Base-by-base conservation (phyloP, 2,113 vertebrate species). In the Cairina moschata region DNA sequence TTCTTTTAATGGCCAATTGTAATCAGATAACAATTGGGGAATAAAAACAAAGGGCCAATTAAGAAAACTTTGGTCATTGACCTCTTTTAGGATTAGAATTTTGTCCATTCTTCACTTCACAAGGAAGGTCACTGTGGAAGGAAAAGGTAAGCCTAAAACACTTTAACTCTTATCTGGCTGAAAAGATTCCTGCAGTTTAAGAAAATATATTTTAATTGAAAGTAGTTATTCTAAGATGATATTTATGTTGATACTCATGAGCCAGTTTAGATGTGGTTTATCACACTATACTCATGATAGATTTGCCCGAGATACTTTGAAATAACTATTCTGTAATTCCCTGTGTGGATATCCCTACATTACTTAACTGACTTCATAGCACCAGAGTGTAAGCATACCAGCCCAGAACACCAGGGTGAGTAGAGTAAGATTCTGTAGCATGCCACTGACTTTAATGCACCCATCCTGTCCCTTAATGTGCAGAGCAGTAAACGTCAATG, bases 401-500 rank as follows among this genome's bases (percentile, higher is more conserved):
- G 5, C 54, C 36, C 29, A 80, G 50, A 67, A 48, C 14, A 21
- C 40, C 68, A 83, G 77, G 56, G 31, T 28, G 63, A 8, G 16
- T 17, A 12, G 11, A 67, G n/a, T 25, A 34, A 8, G 32, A 81
- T 58, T 69, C 34, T 59, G 40, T 46, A 73, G 28, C 9, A 3
- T 21, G 7, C 60, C 75, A 68, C 8, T 26, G 29, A 36, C 29
- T 74, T 77, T 40, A 77, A 1, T 17, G 17, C 4, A 28, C 11
- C 23, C 72, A 50, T 60, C n/a, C 50, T 44, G 29, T 31, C n/a
- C 32, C 40, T 58, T 0, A 1, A 34, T 1, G 0, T 3, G 0
- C 44, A n/a, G 36, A 78, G 32, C 22, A 42, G 28, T 67, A 77
- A 55, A 8, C 13, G 21, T 28, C 17, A 42, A 54, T 7, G 8